Conservation (phyloP, 2,113 vertebrate genomes). For the Alethe diademata region DNA sequence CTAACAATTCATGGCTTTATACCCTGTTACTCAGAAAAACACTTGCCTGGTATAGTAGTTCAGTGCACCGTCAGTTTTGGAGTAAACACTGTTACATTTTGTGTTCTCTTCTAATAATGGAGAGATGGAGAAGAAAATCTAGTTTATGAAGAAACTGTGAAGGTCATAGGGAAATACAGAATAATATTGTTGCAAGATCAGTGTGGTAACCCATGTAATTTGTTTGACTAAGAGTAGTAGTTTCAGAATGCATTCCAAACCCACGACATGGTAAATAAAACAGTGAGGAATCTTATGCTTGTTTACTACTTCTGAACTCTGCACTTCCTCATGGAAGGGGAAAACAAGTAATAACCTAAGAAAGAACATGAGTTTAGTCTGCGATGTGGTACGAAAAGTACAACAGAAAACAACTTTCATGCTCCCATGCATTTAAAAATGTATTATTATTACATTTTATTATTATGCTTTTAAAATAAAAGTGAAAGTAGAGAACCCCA, state of each 20-base stretch:
- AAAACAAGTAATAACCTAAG: not conserved
- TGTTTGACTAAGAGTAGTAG: not conserved
- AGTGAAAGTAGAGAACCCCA: not conserved
- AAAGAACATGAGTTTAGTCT: not conserved
- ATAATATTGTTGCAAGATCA: not conserved
- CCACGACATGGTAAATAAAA: fast-evolving
- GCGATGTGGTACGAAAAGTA: not conserved
- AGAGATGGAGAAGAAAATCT: not conserved
- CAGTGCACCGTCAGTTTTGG: not conserved
- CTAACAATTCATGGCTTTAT: not conserved
- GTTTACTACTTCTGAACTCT: not conserved
- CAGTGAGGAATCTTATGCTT: not conserved
- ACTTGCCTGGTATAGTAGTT: not conserved
- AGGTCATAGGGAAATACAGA: not conserved
- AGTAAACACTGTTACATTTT: not conserved
- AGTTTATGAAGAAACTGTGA: not conserved
- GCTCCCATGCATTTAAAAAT: not conserved
- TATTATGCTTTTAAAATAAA: not conserved
- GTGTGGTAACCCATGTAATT: not conserved
- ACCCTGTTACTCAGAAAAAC: not conserved
- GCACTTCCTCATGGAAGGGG: not conserved
- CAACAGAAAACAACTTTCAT: not conserved
- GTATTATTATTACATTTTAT: not conserved
- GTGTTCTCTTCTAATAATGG: not conserved
- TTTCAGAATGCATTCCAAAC: not conserved